Evolutionary conservation across 2,113 vertebrate genomes (phyloP), one percentile per base, ranked within the genome.

Genomic region (Crotalus helleri): DNA sequence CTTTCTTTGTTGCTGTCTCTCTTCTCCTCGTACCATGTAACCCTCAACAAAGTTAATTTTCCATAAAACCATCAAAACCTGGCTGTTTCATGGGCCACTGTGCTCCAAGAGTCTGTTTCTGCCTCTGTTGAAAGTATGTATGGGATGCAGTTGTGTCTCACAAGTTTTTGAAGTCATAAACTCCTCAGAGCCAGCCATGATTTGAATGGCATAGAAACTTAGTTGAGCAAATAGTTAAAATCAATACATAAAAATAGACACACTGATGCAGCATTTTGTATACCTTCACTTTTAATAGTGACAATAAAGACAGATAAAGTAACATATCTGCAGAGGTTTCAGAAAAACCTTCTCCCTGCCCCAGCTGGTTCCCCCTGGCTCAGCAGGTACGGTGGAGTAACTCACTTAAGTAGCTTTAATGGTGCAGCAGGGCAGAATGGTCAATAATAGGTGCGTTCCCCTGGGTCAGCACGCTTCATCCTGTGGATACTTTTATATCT

Each of bases 281-380:
- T 2, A 94, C 93, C 94, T 93, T 86, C 74, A 53, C 61, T 74
- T 95, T 92, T 93, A 61, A 91, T 0, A 0, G 44, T 33, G 81
- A 93, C 94, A 91, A 85, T 93, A 91, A 93, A 87, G 92, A 95
- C 74, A 95, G 93, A 90, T 94, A 53, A 95, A 90, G 92, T 92
- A 95, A 93, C 58, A 54, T 93, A 91, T 94, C 85, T 61, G 39
- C 44, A 57, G 69, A 5, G 13, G 0, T 8, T 87, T 91, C 87
- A 90, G 51, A 93, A 91, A 89, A 93, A 92, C 91, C 94, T 91
- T 95, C 92, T 90, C 1, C 0, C 61, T 92, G 88, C 88, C 1
- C 0, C 54, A n/a, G 85, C 92, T 51, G 0, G 26, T 93, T 57
- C 90, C 87, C 69, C 93, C 90, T 95, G 91, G 92, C 90, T 85